These are phyloP conservation scores for Micropoecilia bifurca DNA, from an alignment of 2,797 vertebrate genomes.

Conservation along the genomic window DNA sequence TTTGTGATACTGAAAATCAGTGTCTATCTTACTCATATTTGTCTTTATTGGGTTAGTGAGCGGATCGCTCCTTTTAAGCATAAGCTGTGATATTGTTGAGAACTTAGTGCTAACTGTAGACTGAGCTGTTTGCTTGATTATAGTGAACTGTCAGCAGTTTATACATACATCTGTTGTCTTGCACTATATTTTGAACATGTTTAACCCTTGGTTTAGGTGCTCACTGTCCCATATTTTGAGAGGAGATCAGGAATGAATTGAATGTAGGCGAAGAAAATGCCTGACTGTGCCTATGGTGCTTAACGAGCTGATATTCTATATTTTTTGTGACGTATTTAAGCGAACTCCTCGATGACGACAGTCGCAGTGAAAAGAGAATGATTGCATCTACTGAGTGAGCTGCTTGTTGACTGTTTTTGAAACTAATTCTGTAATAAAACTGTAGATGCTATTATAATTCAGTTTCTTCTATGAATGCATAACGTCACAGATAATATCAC, in stretches of 20 bases:
- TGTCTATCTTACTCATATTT: not conserved
- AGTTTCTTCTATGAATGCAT: not conserved
- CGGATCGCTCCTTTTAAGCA: not conserved
- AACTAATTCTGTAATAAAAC: constrained; percentile 53
- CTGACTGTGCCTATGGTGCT: not conserved
- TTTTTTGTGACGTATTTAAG: not conserved
- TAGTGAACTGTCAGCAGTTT: not conserved
- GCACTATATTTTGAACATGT: not conserved
- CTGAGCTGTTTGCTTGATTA: not conserved
- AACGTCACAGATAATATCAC: not conserved
- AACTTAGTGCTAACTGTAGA: not conserved
- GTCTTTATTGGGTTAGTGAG: not conserved
- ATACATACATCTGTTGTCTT: not conserved
- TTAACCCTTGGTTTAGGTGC: not conserved
- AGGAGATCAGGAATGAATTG: not conserved
- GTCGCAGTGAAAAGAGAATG: not conserved
- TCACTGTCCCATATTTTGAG: not conserved
- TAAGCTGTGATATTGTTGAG: not conserved
- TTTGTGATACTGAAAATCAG: not conserved
- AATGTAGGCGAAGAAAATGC: not conserved
- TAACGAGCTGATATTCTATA: not conserved
- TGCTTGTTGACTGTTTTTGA: not conserved
- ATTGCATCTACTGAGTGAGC: not conserved
- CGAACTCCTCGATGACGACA: constrained; percentile 5
- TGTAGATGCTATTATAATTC: not conserved